Evolutionary conservation across 2,797 vertebrate species (phyloP).

Genomic region (Heliangelus exortis): DNA sequence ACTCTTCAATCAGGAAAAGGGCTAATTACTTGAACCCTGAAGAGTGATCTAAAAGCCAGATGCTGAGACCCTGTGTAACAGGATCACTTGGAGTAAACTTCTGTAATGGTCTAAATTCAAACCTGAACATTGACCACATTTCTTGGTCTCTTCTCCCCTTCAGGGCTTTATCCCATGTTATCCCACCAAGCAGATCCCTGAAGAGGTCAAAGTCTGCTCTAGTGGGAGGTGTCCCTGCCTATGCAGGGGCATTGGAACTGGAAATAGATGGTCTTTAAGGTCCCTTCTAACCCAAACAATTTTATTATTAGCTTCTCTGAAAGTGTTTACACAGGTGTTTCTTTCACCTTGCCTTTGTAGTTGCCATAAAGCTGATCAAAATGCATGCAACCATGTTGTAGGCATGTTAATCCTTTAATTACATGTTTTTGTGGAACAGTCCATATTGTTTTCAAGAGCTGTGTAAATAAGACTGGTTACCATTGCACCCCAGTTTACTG

Average conservation of each 20-base stretch:
- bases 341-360: background rate
- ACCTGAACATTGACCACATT: background rate
- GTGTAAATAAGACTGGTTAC: background rate
- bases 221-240: too few species aligned
- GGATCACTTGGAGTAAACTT: background rate
- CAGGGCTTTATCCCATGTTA: too few species aligned
- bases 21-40: background rate
- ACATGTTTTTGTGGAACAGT: background rate
- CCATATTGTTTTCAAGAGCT: background rate
- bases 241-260: too few species aligned
- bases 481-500: background rate
- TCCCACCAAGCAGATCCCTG: too few species aligned
- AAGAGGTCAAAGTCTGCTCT: too few species aligned
- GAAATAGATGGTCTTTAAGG: too few species aligned
- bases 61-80: background rate
- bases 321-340: background rate
- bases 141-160: too few species aligned
- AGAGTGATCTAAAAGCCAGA: background rate
- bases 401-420: background rate
- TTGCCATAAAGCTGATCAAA: background rate
- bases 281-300: too few species aligned
- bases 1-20: background rate
- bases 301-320: background rate
- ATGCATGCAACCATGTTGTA: background rate
- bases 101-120: background rate